These are phyloP conservation scores for Pseudococcus longispinus DNA, from an alignment of 2,888 invertebrate genomes.

Conservation along the genomic window DNA sequence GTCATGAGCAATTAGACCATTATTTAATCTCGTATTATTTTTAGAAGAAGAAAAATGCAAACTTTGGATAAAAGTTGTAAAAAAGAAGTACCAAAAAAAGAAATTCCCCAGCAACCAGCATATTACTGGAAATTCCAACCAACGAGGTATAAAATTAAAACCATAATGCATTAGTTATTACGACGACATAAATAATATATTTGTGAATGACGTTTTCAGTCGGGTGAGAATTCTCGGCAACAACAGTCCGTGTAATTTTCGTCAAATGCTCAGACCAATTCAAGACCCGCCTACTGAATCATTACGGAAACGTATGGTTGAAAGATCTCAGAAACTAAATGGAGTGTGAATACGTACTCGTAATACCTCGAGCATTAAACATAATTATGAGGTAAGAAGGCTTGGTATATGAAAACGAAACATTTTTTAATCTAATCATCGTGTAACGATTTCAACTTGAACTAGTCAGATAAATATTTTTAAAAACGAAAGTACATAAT, in stretches of 20 bases:
- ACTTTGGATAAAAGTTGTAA: constrained; percentile 43
- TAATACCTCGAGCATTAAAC: background rate
- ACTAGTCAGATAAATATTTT: constrained; percentile 35
- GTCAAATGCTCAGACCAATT: constrained; percentile 72
- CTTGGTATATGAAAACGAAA: background rate
- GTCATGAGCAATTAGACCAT: background rate
- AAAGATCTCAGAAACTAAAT: constrained; percentile 52
- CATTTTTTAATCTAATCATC: background rate
- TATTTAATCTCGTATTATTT: background rate
- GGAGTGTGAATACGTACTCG: background rate
- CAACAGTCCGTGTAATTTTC: constrained; percentile 67
- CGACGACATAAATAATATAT: background rate
- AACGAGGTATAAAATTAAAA: constrained; percentile 40
- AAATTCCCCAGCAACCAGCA: background rate
- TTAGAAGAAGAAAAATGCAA: constrained; percentile 46
- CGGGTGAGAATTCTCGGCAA: constrained; percentile 57
- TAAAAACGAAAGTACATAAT: background rate
- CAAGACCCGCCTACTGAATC: constrained; percentile 74
- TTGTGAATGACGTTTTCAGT: constrained; percentile 11
- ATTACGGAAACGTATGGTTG: constrained; percentile 65
- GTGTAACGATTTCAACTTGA: background rate
- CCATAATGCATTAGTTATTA: background rate
- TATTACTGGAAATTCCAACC: constrained; percentile 51
- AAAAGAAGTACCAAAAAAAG: background rate
- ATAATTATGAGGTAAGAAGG: background rate